phyloP scores from a whole-genome alignment of 2,113 vertebrate genomes.

The Amblyornis subalaris region DNA sequence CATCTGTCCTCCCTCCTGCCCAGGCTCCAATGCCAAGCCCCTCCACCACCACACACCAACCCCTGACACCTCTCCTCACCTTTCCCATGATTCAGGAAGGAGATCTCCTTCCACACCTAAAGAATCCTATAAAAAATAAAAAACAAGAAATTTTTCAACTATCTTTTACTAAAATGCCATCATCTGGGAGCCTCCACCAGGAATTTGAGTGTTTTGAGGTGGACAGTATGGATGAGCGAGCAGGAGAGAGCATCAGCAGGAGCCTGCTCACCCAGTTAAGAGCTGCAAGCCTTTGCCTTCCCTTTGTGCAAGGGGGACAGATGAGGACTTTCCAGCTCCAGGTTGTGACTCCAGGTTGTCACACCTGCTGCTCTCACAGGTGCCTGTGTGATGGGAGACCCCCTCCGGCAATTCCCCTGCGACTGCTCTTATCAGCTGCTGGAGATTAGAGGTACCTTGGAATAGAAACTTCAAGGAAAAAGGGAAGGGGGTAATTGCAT shows the following conservation, averaged over 20 bases:
- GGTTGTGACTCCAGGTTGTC: not conserved
- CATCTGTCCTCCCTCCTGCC: not conserved
- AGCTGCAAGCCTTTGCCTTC: not conserved
- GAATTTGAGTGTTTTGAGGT: not conserved
- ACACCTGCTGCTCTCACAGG: conserved; percentile 51
- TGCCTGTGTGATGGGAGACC: not conserved
- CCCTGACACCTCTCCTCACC: not conserved
- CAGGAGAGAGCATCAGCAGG: not conserved
- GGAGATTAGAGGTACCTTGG: conserved; percentile 29
- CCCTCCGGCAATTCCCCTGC: conserved; percentile 15
- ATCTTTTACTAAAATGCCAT: not conserved
- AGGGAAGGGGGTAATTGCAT: conserved; percentile 43
- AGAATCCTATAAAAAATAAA: not conserved
- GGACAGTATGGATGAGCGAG: accelerated
- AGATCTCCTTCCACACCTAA: not conserved
- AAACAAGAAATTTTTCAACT: not conserved
- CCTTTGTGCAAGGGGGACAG: not conserved
- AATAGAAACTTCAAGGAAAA: conserved; percentile 52
- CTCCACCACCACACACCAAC: not conserved
- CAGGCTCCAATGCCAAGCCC: not conserved
- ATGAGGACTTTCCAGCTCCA: not conserved
- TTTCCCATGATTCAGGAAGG: not conserved
- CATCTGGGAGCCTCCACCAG: not conserved
- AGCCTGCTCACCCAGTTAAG: not conserved
- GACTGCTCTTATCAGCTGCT: conserved; percentile 28